Evolutionary conservation across 2,888 invertebrate genomes (phyloP).

Genomic region (Campopleginae sp.): DNA sequence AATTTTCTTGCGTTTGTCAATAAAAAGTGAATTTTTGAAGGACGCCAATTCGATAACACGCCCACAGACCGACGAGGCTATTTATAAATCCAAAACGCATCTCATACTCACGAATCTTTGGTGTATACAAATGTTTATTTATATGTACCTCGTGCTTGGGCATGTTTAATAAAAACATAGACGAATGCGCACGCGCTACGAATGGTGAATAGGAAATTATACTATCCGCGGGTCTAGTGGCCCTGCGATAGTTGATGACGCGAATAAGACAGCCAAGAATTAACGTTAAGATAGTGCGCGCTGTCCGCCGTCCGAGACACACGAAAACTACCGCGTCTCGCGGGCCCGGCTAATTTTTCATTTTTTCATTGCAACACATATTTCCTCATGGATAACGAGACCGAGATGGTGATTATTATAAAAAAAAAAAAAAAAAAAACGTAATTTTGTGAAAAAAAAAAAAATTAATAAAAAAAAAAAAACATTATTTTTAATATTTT

Average conservation of each 20-base stretch:
- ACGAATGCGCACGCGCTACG: slow-evolving; percentile 66
- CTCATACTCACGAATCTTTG: slow-evolving; percentile 40
- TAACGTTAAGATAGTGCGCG: slow-evolving; percentile 8
- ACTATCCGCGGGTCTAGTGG: slow-evolving; percentile 53
- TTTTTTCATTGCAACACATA: neutral
- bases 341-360: neutral
- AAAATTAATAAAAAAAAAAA: too few relatives aligned
- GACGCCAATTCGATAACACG: slow-evolving; percentile 16
- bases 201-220: slow-evolving; percentile 69
- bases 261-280: slow-evolving; percentile 40
- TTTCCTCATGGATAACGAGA: neutral
- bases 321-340: neutral
- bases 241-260: slow-evolving; percentile 60
- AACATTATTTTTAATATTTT: neutral
- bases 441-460: too few relatives aligned
- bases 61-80: slow-evolving; percentile 52
- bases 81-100: slow-evolving; percentile 59
- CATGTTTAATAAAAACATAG: neutral
- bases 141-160: neutral
- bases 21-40: neutral
- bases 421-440: too few relatives aligned
- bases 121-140: slow-evolving; percentile 7
- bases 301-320: slow-evolving; percentile 8
- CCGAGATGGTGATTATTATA: too few relatives aligned
- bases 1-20: too few relatives aligned